Percentiles rank a stretch among this genome's conserved stretches.
Conservation (phyloP, 2,797 vertebrate genomes). For the Heliangelus exortis region DNA sequence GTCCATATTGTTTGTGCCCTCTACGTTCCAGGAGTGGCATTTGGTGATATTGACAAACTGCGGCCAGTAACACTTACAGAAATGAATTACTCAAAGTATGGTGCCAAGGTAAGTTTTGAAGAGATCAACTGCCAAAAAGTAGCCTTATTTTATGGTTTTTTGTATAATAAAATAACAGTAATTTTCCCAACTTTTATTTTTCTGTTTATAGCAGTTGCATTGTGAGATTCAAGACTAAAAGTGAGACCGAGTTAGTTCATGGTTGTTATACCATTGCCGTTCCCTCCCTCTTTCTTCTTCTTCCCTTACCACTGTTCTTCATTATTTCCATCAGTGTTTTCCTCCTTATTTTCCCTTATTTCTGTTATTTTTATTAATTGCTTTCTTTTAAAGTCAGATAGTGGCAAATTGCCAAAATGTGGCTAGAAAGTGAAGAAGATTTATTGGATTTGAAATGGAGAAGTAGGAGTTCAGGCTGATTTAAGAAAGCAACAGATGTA, state of each 20-base stretch:
- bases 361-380: background rate
- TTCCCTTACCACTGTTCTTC: background rate
- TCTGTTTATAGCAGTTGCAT: background rate
- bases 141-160: background rate
- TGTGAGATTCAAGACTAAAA: background rate
- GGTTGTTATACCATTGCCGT: background rate
- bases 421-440: background rate
- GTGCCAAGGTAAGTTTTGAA: constrained; percentile 89
- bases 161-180: background rate
- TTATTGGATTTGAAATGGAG: background rate
- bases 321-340: background rate
- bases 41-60: constrained; percentile 98
- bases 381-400: background rate
- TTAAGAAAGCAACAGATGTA: background rate
- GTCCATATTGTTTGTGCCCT: constrained; percentile 99
- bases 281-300: background rate
- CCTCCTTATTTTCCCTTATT: background rate
- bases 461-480: background rate
- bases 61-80: constrained; percentile 97
- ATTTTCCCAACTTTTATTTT: background rate
- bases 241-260: background rate
- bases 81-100: constrained; percentile 99
- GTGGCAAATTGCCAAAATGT: background rate
- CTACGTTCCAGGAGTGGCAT: constrained; percentile 98
- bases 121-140: background rate